Base-by-base conservation (phyloP, 2,113 vertebrate genomes). In the Bagarius yarrelli region DNA sequence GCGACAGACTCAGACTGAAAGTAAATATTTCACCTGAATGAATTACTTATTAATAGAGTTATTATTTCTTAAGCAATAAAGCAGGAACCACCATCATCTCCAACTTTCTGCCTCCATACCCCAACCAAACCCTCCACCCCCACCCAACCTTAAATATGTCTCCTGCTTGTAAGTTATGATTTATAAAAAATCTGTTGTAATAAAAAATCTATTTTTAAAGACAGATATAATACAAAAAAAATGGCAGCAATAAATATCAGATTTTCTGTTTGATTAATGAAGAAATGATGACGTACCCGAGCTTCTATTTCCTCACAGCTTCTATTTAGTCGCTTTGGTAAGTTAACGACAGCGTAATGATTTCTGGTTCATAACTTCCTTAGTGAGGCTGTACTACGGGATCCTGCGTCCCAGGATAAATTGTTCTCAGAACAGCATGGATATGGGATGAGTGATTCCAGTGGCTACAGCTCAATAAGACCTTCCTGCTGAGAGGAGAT, bases 401-500 rank as follows among this genome's bases (percentile, higher is more conserved):
- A 25, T 64, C 44, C 32, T 50, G 71, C 36, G 30, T 69, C 34
- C 53, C 32, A 64, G 67, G 40, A 74, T 76, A 52, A 78, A 76
- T 50, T 79, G 80, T 82, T 72, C 72, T 47, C 72, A 70, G 77
- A 52, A 76, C 81, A 83, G 71, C 27, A 8, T 76, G 70, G 32
- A 70, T 52, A 67, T 74, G 56, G 19, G n/a, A 56, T 34, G 40
- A 23, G 57, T 76, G 40, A 61, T 69, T 32, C 76, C 81, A 18
- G 14, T 36, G 57, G 44, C 70, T 70, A 40, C 50, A 50, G 52
- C 57, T 80, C 79, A 74, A 63, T 56, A 63, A 81, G 32, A 75
- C 50, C 67, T 72, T 75, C 71, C 76, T 70, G 80, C 69, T 56
- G 76, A 82, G 83, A 61, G 72, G 52, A 75, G 76, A 76, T 80